phyloP scores from a whole-genome alignment of 1,140 invertebrate genomes.

The Drosophila nigromelanica region DNA sequence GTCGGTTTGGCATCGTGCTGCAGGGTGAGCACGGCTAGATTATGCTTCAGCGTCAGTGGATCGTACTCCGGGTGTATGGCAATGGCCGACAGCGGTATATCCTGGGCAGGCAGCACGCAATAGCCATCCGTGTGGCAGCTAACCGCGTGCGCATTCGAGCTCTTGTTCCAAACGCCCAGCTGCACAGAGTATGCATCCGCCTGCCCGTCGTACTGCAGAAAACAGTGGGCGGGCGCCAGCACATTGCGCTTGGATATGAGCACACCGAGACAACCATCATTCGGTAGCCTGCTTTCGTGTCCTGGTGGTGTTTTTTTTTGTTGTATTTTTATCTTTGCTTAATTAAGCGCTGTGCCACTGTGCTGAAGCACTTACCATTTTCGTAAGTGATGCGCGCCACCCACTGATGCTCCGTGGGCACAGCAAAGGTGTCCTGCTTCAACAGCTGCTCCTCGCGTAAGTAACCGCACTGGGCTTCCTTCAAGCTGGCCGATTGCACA shows the following conservation, averaged over 20 bases:
- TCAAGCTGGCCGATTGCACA: slow-evolving; percentile 4
- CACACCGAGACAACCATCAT: slow-evolving; percentile 52
- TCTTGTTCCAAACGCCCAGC: slow-evolving; percentile 65
- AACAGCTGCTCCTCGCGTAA: slow-evolving; percentile 46
- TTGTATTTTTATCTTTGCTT: not conserved
- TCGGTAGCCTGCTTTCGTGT: slow-evolving; percentile 38
- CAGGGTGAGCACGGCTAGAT: slow-evolving; percentile 59
- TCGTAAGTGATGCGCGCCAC: slow-evolving; percentile 49
- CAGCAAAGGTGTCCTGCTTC: slow-evolving; percentile 30
- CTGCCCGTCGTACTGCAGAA: slow-evolving; percentile 49
- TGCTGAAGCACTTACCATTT: slow-evolving; percentile 38
- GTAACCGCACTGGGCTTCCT: slow-evolving; percentile 39
- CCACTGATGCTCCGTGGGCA: slow-evolving; percentile 69
- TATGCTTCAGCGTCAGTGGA: slow-evolving; percentile 54
- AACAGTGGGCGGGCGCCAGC: slow-evolving; percentile 66
- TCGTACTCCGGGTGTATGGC: slow-evolving; percentile 70
- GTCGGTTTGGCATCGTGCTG: slow-evolving; percentile 48
- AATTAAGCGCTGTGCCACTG: not conserved
- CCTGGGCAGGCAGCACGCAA: slow-evolving; percentile 61
- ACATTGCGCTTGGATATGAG: slow-evolving; percentile 57
- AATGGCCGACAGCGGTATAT: slow-evolving; percentile 56
- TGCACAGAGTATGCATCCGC: slow-evolving; percentile 60
- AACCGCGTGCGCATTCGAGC: slow-evolving; percentile 10
- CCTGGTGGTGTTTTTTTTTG: slow-evolving; percentile 40
- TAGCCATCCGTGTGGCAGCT: slow-evolving; percentile 51